phyloP scores from a whole-genome alignment of 2,888 invertebrate genomes.

The Ypsolopha scabrella region DNA sequence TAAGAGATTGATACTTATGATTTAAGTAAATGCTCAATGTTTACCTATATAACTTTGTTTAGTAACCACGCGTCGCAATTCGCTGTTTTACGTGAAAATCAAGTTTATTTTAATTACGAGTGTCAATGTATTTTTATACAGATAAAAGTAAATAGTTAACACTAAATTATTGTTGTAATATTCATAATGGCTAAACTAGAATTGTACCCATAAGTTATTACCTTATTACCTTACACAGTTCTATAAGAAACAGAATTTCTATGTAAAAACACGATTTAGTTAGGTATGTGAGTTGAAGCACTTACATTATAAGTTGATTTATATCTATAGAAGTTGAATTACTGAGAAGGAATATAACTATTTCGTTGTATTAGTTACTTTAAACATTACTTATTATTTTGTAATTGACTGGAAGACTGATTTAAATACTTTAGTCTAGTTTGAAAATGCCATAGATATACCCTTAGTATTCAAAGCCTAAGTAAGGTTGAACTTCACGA shows the following conservation, averaged over 20 bases:
- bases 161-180: too few relatives aligned
- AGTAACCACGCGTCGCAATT: conserved; percentile 27
- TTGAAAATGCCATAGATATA: conserved; percentile 67
- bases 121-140: too few relatives aligned
- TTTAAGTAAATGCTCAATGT: conserved; percentile 62
- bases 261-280: too few relatives aligned
- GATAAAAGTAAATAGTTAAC: too few relatives aligned
- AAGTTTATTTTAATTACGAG: conserved; percentile 21
- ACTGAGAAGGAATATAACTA: too few relatives aligned
- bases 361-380: neutral
- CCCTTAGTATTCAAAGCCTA: conserved; percentile 41
- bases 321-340: too few relatives aligned
- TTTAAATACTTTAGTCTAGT: conserved; percentile 69
- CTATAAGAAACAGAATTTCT: too few relatives aligned
- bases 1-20: conserved; percentile 30
- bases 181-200: too few relatives aligned
- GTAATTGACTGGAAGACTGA: conserved; percentile 67
- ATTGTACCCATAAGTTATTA: too few relatives aligned
- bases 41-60: conserved; percentile 2
- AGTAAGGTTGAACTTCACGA: conserved; percentile 33
- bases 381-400: conserved; percentile 3
- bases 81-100: conserved; percentile 34
- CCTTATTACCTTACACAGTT: too few relatives aligned
- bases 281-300: too few relatives aligned
- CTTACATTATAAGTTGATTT: too few relatives aligned